Conservation (phyloP, 1,140 invertebrate genomes). For the Dinothrombium tinctorium region DNA sequence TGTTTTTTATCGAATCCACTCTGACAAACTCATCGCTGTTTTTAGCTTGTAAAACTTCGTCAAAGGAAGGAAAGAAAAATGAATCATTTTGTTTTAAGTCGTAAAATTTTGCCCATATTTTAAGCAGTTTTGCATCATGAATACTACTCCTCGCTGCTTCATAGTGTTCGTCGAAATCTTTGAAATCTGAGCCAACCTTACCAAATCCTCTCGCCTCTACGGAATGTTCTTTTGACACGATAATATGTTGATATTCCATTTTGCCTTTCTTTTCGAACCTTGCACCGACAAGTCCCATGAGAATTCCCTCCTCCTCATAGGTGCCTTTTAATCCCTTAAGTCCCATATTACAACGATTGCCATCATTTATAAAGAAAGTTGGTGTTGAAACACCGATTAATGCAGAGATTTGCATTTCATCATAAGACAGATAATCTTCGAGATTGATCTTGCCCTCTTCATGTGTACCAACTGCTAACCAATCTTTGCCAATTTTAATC, state of each 20-base stretch:
- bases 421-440: slow-evolving; percentile 25
- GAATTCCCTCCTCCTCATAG: slow-evolving; percentile 21
- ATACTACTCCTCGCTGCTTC: too few species aligned
- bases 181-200: too few species aligned
- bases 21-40: too few species aligned
- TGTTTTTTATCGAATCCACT: too few species aligned
- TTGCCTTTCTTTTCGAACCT: slow-evolving; percentile 23
- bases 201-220: too few species aligned
- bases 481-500: slow-evolving; percentile 22
- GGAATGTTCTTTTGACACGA: too few species aligned
- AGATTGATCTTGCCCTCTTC: slow-evolving; percentile 22
- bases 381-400: slow-evolving; percentile 32
- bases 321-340: slow-evolving; percentile 20
- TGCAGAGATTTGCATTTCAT: slow-evolving; percentile 34
- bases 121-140: too few species aligned
- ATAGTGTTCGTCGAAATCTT: too few species aligned
- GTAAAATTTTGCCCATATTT: too few species aligned
- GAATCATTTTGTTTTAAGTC: too few species aligned
- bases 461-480: slow-evolving; percentile 26
- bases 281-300: slow-evolving; percentile 24
- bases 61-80: too few species aligned
- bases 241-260: slow-evolving; percentile 33
- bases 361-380: slow-evolving; percentile 36
- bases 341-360: slow-evolving; percentile 31
- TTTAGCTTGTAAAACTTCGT: too few species aligned